These are phyloP conservation scores for Antennarius striatus DNA, from an alignment of 2,113 vertebrate species.

Conservation along the genomic window DNA sequence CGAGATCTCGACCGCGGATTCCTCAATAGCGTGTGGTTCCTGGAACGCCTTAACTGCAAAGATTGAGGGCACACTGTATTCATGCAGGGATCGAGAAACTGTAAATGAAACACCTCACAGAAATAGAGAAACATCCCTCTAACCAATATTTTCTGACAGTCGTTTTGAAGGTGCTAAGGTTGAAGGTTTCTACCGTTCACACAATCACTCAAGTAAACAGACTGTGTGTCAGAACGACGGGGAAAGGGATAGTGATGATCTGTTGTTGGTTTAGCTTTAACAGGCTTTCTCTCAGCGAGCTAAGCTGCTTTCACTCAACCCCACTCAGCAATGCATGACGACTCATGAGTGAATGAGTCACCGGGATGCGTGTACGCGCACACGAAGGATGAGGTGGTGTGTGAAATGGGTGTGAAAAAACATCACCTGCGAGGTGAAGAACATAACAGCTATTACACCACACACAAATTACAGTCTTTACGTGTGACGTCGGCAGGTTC, in stretches of 20 bases:
- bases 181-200: background rate
- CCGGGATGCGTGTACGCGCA: background rate
- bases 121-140: too few species aligned
- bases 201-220: background rate
- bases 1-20: too few species aligned
- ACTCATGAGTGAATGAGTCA: constrained; percentile 34
- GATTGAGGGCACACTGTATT: too few species aligned
- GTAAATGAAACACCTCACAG: too few species aligned
- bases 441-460: background rate
- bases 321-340: constrained; percentile 15
- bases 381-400: background rate
- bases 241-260: constrained; percentile 11
- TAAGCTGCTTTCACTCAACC: constrained; percentile 55
- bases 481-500: too few species aligned
- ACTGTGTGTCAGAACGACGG: background rate
- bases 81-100: too few species aligned
- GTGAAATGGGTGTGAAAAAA: constrained; percentile 1
- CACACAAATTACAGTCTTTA: too few species aligned
- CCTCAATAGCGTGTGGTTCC: too few species aligned
- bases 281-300: constrained; percentile 27
- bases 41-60: too few species aligned
- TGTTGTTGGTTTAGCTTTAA: constrained; percentile 42
- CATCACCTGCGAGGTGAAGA: background rate
- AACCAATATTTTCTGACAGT: too few species aligned
- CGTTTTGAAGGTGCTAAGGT: background rate